Evolutionary conservation across 2,888 invertebrate species (phyloP).

Genomic region (Agrenia bidenticulata): DNA sequence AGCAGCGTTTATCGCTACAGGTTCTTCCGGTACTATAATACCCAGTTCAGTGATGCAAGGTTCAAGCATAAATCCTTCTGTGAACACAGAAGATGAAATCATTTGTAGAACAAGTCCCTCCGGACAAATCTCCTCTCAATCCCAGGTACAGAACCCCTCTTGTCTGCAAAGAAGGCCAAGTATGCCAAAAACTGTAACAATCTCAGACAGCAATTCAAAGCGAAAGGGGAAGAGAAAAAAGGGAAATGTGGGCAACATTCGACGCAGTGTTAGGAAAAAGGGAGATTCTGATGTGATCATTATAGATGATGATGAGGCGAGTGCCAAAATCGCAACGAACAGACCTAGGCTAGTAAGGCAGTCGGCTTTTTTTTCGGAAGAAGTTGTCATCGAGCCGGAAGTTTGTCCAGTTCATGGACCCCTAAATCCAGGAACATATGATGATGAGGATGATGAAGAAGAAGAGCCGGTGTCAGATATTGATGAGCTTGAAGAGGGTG

Average conservation of each 20-base stretch:
- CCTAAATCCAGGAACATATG: conserved; percentile 52
- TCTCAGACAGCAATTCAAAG: not conserved
- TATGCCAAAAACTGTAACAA: conserved; percentile 5
- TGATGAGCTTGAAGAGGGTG: conserved; percentile 65
- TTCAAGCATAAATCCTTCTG: conserved; percentile 15
- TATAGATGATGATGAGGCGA: conserved; percentile 22
- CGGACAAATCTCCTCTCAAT: not conserved
- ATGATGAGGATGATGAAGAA: conserved; percentile 65
- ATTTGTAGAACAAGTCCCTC: not conserved
- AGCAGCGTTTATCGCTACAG: conserved; percentile 32
- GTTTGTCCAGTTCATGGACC: conserved; percentile 52
- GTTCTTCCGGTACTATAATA: conserved; percentile 37
- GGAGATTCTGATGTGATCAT: conserved; percentile 23
- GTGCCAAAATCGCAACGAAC: conserved; percentile 52
- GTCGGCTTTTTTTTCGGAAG: conserved; percentile 61
- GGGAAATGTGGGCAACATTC: conserved; percentile 24
- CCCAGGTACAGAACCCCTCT: not conserved
- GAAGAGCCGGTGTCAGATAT: conserved; percentile 68
- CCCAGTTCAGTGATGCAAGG: conserved; percentile 12
- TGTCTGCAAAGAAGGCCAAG: conserved; percentile 20
- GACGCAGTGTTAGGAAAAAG: conserved; percentile 24
- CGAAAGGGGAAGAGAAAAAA: conserved; percentile 30
- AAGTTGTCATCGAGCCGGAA: conserved; percentile 53
- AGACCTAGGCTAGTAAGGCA: conserved; percentile 57
- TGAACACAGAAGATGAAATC: conserved; percentile 1